A percentile compares a stretch with the other conserved stretches of the same genome.
Conservation (phyloP, 2,113 vertebrate genomes). For the Bombycilla garrulus region DNA sequence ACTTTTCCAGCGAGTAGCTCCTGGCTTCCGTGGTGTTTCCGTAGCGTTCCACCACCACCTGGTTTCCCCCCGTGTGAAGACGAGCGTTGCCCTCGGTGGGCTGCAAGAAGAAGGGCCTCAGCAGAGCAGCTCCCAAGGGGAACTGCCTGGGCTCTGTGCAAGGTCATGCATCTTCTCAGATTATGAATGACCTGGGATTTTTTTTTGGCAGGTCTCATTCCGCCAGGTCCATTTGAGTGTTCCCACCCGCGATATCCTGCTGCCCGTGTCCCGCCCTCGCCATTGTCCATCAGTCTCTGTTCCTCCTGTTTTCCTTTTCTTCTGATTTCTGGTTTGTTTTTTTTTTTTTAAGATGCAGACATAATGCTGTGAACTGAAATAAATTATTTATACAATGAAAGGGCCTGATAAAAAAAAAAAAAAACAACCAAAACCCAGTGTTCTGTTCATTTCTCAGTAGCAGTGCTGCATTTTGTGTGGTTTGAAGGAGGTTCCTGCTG, state of each 20-base stretch:
- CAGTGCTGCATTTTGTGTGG: not conserved
- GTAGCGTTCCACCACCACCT: rapidly evolving
- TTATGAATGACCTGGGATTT: not conserved
- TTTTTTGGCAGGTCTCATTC: not conserved
- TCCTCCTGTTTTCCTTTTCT: not conserved
- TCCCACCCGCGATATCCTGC: not conserved
- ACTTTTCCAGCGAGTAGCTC: not conserved
- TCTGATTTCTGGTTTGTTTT: not conserved
- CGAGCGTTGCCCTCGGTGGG: not conserved
- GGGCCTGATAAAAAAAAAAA: constrained; percentile 21
- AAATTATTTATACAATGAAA: constrained; percentile 77
- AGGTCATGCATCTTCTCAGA: not conserved
- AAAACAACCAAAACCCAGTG: not conserved
- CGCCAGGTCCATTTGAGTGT: not conserved
- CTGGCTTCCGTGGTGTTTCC: constrained; percentile 4
- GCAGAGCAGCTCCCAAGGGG: not conserved
- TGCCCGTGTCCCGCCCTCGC: not conserved
- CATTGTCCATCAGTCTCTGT: not conserved
- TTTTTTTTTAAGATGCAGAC: constrained; percentile 58
- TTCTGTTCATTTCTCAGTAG: constrained; percentile 3
- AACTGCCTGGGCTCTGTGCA: not conserved
- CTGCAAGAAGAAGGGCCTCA: not conserved
- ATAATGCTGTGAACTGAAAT: constrained; percentile 75
- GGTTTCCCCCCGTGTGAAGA: not conserved
- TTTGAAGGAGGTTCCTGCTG: not conserved